phyloP scores from a whole-genome alignment of 2,888 invertebrate genomes.

The Macaria notata region DNA sequence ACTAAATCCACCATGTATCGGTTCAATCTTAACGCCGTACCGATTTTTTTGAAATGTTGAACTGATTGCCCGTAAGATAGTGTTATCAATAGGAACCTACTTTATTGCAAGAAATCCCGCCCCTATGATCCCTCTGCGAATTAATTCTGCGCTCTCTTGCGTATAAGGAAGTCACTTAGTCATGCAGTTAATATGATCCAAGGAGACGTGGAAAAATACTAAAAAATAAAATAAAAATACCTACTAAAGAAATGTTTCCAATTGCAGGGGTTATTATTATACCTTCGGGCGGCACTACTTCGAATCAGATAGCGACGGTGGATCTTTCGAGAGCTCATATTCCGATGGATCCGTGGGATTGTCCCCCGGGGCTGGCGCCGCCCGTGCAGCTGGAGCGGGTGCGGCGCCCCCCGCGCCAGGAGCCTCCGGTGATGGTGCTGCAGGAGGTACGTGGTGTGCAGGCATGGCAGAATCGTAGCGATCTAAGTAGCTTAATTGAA shows the following conservation, averaged over 20 bases:
- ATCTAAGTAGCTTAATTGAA: too few species aligned
- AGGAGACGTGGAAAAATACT: conserved; percentile 17
- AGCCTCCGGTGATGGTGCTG: too few species aligned
- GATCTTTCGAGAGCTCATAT: conserved; percentile 51
- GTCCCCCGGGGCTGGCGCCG: conserved; percentile 21
- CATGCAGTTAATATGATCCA: background rate
- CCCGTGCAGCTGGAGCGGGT: conserved; percentile 2
- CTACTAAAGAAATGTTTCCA: background rate
- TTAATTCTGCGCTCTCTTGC: too few species aligned
- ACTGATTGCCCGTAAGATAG: too few species aligned
- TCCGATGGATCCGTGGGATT: conserved; percentile 29
- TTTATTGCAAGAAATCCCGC: background rate
- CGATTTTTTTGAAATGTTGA: too few species aligned
- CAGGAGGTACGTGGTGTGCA: too few species aligned
- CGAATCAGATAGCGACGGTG: conserved; percentile 38
- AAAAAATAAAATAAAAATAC: background rate
- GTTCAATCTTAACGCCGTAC: too few species aligned
- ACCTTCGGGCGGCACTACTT: background rate
- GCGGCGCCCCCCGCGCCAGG: background rate
- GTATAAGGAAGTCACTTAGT: too few species aligned
- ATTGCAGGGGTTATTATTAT: background rate
- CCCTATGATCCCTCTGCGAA: too few species aligned
- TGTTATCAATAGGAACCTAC: background rate
- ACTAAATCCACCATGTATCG: too few species aligned
- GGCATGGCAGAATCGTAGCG: too few species aligned